Conservation (phyloP, 2,113 vertebrate genomes). For the Lasiurus cinereus region DNA sequence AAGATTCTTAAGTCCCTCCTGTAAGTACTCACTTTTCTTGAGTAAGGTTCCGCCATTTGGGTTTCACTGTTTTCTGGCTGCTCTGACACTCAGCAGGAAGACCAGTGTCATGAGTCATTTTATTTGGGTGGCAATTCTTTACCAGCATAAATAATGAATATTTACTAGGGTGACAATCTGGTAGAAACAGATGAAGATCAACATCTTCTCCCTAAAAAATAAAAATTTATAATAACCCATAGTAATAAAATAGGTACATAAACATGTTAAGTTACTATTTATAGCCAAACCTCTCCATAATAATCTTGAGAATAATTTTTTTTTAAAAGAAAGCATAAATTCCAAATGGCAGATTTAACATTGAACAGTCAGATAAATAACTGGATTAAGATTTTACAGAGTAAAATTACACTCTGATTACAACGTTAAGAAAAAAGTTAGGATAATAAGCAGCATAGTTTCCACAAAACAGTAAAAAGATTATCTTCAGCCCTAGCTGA, state of each 20-base stretch:
- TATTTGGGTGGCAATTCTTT: conserved; percentile 94
- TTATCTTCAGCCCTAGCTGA: background rate
- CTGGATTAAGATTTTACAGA: conserved; percentile 37
- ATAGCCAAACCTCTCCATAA: background rate
- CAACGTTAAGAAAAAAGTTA: conserved; percentile 50
- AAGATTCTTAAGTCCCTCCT: background rate
- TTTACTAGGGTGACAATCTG: conserved; percentile 98
- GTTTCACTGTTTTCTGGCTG: conserved; percentile 90
- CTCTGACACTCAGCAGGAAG: conserved; percentile 92
- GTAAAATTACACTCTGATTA: conserved; percentile 40
- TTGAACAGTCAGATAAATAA: background rate
- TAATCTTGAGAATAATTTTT: conserved; percentile 17
- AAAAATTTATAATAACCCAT: conserved; percentile 57
- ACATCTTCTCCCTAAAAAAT: conserved; percentile 95
- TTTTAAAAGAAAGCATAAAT: conserved; percentile 5
- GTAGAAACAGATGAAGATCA: conserved; percentile 96
- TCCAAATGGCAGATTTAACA: conserved; percentile 41
- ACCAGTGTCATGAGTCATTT: conserved; percentile 91
- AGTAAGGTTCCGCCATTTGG: conserved; percentile 97
- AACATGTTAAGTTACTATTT: conserved; percentile 34
- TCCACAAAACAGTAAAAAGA: conserved; percentile 20
- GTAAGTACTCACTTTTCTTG: conserved; percentile 93
- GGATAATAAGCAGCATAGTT: background rate
- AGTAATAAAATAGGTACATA: conserved; percentile 16
- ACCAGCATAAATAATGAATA: conserved; percentile 97